A percentile compares a stretch with the other conserved stretches of the same genome.
These are phyloP conservation scores for Coleophora flavipennella DNA, from an alignment of 2,888 invertebrate genomes.

Conservation along the genomic window DNA sequence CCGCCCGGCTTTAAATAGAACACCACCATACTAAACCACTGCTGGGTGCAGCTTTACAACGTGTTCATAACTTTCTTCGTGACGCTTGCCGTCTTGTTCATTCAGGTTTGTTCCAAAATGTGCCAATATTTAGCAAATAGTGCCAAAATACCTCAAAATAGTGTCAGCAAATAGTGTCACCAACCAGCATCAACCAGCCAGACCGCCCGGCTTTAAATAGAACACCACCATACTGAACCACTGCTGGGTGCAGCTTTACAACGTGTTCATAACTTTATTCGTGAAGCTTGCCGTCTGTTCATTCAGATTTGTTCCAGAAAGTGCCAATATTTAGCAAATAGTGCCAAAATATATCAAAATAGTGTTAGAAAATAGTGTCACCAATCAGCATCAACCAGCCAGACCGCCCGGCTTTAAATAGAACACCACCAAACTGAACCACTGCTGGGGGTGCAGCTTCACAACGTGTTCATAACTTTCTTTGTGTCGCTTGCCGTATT, in stretches of 20 bases:
- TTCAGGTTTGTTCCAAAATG: conserved; percentile 69
- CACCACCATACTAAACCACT: conserved; percentile 79
- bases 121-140: too few species aligned
- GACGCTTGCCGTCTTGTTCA: conserved; percentile 88
- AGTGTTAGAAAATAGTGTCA: too few species aligned
- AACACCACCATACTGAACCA: conserved; percentile 81
- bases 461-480: conserved; percentile 94
- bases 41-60: conserved; percentile 88
- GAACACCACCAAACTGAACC: conserved; percentile 78
- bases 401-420: conserved; percentile 53
- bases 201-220: conserved; percentile 52
- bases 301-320: conserved; percentile 74
- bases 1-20: conserved; percentile 69
- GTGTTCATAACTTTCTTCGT: conserved; percentile 95
- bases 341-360: too few species aligned
- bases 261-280: conserved; percentile 94
- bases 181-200: too few species aligned
- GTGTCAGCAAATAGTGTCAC: too few species aligned
- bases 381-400: too few species aligned
- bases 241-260: conserved; percentile 87
- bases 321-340: too few species aligned
- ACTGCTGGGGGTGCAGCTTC: conserved; percentile 86
- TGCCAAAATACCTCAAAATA: too few species aligned
- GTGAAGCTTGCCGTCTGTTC: conserved; percentile 88
- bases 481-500: conserved; percentile 93